Percentiles rank a stretch among this genome's conserved stretches.
These are phyloP conservation scores for Steinernema feltiae DNA, from an alignment of 1,140 invertebrate genomes.

Conservation along the genomic window DNA sequence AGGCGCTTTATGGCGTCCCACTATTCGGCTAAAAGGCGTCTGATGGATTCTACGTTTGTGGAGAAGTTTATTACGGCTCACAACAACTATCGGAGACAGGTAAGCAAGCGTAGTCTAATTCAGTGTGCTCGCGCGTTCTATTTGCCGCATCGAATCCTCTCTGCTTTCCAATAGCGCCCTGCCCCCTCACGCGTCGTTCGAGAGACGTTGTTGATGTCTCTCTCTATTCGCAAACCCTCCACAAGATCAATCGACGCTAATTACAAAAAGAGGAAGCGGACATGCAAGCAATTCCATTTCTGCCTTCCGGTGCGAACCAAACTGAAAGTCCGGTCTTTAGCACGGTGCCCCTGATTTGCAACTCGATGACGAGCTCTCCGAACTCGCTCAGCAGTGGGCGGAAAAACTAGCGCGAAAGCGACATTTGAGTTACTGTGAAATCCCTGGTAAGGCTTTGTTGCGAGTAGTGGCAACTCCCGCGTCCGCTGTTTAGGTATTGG, in stretches of 20 bases:
- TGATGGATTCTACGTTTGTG: constrained; percentile 33
- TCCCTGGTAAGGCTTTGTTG: constrained; percentile 32
- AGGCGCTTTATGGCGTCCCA: not conserved
- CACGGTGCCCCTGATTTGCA: constrained; percentile 42
- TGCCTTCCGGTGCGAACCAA: no score
- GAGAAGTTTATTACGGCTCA: constrained; percentile 44
- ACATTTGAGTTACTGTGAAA: constrained; percentile 44
- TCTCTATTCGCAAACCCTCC: no score
- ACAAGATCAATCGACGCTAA: no score
- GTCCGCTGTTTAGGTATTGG: no score
- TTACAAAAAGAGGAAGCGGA: no score
- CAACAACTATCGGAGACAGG: constrained; percentile 39
- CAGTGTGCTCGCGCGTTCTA: no score
- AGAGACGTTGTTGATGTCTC: no score
- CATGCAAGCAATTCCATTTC: not conserved
- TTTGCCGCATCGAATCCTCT: no score
- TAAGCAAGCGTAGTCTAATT: no score
- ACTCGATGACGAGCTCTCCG: constrained; percentile 40
- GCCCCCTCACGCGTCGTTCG: no score
- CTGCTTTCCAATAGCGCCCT: no score
- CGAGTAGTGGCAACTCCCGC: not conserved
- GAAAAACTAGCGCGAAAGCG: constrained; percentile 44
- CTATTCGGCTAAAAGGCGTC: constrained; percentile 1
- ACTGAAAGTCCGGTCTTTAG: no score
- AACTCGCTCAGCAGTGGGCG: constrained; percentile 49